Base-by-base conservation (phyloP, 1,140 invertebrate species). In the Carposina sasakii region DNA sequence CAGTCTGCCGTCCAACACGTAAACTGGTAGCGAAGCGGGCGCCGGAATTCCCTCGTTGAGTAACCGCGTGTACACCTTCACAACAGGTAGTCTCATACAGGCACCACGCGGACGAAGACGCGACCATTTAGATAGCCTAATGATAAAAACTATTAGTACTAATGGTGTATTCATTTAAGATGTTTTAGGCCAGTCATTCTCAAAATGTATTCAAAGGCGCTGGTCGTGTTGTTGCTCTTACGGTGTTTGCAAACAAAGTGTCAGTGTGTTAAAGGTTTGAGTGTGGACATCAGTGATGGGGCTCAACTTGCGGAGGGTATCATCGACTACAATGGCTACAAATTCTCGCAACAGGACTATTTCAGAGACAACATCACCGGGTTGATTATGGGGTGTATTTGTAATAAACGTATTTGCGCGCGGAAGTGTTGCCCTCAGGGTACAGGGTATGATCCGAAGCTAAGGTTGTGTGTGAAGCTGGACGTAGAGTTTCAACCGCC, bases 361-460 rank as follows among this genome's bases (percentile, higher is more conserved):
- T 62, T 50, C 19, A 26, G 50, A 8, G 60, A 67, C n/a, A 59
- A 55, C 12, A 8, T 28, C 5, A 57, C 53, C 2, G 49, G 40
- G 3, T 37, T 30, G 4, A 48, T 60, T 22, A 50, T 50, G 31
- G 61, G 62, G 4, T 69, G 72, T 52, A 19, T 67, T n/a, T 75
- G 71, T 40, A 24, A 21, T 6, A 64, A 64, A 31, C 50, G 60
- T 9, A 48, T 15, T 0, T 71, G 68, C 41, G 12, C 64, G 2
- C 37, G 50, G 12, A 76, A 76, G 39, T 76, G 71, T 19, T 76
- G 73, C 31, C 61, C 64, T 0, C 6, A 50, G 0, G 71, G 69
- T 0, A 40, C 47, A 4, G 65, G 41, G 0, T 67, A 64, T 34
- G 3, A 57, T 6, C 5, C 13, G 8, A 22, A n/a, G 0, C 10